A percentile compares a stretch with the other conserved stretches of the same genome.
Evolutionary conservation across 53 echinoderm and acorn worm species (phyloP).

Genomic region (Luidia sarsii): DNA sequence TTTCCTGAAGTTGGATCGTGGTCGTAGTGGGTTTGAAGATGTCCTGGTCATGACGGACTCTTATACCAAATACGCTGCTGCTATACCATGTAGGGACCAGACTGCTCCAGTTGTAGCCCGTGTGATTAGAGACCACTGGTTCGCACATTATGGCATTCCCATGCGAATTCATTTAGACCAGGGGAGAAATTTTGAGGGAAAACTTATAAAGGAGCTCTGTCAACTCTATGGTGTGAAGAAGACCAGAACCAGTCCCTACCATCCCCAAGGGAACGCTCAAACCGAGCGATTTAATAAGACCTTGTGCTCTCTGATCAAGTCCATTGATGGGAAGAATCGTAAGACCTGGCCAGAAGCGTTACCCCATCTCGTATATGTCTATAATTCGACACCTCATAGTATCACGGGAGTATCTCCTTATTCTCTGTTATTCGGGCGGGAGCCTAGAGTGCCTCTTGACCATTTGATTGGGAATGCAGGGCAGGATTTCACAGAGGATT

Average conservation of each 20-base stretch:
- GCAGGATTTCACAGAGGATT: not conserved
- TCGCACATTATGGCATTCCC: conserved; percentile 59
- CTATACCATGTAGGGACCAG: conserved; percentile 43
- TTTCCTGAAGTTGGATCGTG: conserved; percentile 53
- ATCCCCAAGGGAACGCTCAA: conserved; percentile 43
- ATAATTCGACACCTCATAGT: conserved; percentile 30
- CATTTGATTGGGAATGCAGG: conserved; percentile 4
- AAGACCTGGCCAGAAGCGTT: conserved; percentile 34
- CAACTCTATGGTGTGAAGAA: conserved; percentile 24
- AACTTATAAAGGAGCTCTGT: conserved; percentile 29
- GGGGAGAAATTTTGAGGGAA: conserved; percentile 66
- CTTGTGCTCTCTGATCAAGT: conserved; percentile 11
- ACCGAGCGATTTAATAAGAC: conserved; percentile 25
- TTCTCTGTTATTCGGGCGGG: conserved; percentile 24
- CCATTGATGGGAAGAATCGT: not conserved
- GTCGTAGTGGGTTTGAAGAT: conserved; percentile 35
- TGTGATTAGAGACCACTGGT: conserved; percentile 47
- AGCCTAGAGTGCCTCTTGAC: conserved; percentile 17
- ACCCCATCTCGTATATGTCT: conserved; percentile 16
- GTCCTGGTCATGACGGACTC: conserved; percentile 58
- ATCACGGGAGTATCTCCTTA: conserved; percentile 6
- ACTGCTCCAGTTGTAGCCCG: conserved; percentile 24
- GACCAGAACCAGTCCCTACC: conserved; percentile 31
- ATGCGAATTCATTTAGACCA: conserved; percentile 64
- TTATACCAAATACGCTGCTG: conserved; percentile 28